Evolutionary conservation across 2,888 invertebrate species (phyloP).

Genomic region (Hypolimnas misippus): DNA sequence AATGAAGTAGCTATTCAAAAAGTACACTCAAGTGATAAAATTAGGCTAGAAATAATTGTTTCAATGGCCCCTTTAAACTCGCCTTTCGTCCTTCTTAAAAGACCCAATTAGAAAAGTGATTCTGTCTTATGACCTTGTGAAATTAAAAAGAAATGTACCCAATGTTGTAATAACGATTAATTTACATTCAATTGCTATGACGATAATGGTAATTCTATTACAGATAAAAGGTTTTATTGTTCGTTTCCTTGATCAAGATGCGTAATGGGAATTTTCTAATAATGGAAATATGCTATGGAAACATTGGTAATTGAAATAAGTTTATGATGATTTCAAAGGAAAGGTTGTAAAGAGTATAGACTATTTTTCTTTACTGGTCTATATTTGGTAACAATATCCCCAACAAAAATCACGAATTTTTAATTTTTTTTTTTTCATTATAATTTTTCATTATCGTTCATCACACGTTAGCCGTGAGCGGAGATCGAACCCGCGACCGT

Average conservation of each 20-base stretch:
- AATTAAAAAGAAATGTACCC: neutral
- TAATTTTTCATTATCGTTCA: no score
- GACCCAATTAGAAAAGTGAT: slow-evolving; percentile 1
- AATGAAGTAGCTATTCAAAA: slow-evolving; percentile 1
- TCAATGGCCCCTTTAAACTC: slow-evolving; percentile 4
- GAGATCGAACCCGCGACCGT: no score
- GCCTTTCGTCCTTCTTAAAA: neutral
- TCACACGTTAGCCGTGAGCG: no score
- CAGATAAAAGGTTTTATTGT: neutral
- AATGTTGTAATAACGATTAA: neutral
- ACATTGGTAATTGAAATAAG: no score
- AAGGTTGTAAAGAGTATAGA: no score
- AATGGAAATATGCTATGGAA: no score
- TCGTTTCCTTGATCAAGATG: slow-evolving; percentile 18
- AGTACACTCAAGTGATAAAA: slow-evolving; percentile 9
- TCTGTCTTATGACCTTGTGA: neutral
- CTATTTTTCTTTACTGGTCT: no score
- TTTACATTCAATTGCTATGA: slow-evolving; percentile 5
- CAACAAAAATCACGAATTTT: no score
- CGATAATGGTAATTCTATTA: neutral
- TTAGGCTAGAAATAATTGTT: slow-evolving; percentile 8
- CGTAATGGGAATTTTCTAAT: no score
- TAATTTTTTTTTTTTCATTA: no score
- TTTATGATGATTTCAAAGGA: no score
- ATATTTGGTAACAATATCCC: no score